These are phyloP conservation scores for Suncus etruscus DNA, from an alignment of 2,113 vertebrate species.

Conservation along the genomic window DNA sequence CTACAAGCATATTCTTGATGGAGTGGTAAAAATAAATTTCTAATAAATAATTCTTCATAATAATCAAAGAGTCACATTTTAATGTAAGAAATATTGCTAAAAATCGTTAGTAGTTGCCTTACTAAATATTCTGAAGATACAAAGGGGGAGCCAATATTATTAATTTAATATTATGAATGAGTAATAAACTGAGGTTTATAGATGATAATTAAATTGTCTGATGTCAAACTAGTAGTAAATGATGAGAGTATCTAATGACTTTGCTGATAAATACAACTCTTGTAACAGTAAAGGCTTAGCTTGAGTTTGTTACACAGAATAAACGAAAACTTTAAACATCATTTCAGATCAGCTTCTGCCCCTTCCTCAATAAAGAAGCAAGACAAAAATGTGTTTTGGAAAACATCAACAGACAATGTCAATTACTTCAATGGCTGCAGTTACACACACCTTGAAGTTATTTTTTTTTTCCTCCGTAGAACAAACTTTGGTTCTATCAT, in stretches of 20 bases:
- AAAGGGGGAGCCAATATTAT: too few relatives aligned
- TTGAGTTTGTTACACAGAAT: neutral
- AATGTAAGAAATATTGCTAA: too few relatives aligned
- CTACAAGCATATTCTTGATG: neutral
- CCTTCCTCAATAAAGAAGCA: neutral
- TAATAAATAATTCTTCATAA: neutral
- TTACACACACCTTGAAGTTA: too few relatives aligned
- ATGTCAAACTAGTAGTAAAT: too few relatives aligned
- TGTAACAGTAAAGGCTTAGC: neutral
- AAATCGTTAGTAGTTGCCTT: too few relatives aligned
- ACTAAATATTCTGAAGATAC: too few relatives aligned
- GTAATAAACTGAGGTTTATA: too few relatives aligned
- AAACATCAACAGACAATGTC: neutral
- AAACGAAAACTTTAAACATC: neutral
- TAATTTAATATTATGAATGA: too few relatives aligned
- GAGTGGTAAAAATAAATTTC: conserved; percentile 28
- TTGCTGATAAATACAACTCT: too few relatives aligned
- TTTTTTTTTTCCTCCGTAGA: neutral
- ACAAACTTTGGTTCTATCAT: neutral
- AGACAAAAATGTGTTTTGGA: neutral
- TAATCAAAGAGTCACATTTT: too few relatives aligned
- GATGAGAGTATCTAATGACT: too few relatives aligned
- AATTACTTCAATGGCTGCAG: neutral
- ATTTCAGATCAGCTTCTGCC: neutral
- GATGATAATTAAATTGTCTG: too few relatives aligned